A percentile compares a stretch with the other conserved stretches of the same genome.
These are phyloP conservation scores for Saguinus midas DNA, from an alignment of 2,113 vertebrate genomes.

Conservation along the genomic window DNA sequence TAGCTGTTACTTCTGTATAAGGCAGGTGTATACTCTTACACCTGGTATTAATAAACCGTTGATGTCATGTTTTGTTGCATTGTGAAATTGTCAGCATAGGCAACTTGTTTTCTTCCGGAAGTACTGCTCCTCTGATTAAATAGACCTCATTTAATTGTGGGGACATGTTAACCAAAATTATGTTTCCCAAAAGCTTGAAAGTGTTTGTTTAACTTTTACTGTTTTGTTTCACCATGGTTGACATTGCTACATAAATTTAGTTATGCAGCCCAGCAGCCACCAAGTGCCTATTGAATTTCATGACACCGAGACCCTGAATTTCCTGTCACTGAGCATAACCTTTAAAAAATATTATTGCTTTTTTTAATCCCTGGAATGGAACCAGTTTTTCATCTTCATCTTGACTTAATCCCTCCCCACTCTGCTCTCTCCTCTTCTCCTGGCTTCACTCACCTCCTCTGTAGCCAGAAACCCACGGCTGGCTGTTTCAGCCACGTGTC, in stretches of 20 bases:
- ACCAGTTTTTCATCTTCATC: constrained; percentile 15
- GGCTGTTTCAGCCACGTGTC: neutral
- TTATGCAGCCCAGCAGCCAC: neutral
- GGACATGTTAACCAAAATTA: neutral
- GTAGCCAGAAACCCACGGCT: neutral
- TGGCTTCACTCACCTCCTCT: neutral
- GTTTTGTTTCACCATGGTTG: neutral
- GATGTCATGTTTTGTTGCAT: neutral
- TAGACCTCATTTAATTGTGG: neutral
- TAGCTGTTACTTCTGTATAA: neutral
- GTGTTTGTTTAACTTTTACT: neutral
- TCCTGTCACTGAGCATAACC: neutral
- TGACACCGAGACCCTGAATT: neutral
- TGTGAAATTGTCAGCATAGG: neutral
- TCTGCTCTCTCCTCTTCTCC: neutral
- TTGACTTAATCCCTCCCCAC: neutral
- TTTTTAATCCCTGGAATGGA: neutral
- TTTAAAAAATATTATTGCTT: neutral
- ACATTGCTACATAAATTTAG: neutral
- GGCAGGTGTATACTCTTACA: neutral
- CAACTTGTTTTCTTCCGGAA: neutral
- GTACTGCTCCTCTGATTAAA: neutral
- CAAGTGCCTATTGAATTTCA: too few relatives aligned
- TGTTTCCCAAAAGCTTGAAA: neutral
- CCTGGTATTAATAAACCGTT: neutral